These are phyloP conservation scores for Acridotheres tristis DNA, from an alignment of 2,797 vertebrate genomes.

Conservation along the genomic window DNA sequence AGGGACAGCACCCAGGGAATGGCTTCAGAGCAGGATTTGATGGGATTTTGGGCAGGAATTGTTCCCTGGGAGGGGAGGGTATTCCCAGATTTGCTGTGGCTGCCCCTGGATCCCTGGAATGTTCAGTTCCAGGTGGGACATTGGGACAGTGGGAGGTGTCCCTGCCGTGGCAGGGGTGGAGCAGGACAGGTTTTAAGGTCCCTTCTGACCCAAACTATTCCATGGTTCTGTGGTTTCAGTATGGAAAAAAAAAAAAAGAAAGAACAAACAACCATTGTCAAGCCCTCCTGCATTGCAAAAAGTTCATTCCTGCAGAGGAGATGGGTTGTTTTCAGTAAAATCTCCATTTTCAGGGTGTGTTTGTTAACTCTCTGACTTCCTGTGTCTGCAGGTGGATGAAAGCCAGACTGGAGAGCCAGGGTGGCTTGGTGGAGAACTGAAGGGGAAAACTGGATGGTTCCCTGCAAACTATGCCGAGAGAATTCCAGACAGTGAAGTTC, in stretches of 20 bases:
- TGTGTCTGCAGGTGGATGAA: slow-evolving; percentile 88
- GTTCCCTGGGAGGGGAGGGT: too few species aligned
- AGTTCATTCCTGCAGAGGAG: background rate
- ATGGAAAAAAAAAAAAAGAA: fast-evolving
- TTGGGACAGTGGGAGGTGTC: background rate
- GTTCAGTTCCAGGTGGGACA: too few species aligned
- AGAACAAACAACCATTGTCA: background rate
- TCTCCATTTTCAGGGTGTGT: background rate
- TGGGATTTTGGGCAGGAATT: too few species aligned
- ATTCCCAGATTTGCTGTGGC: too few species aligned
- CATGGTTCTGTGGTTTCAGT: background rate
- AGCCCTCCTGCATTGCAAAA: background rate
- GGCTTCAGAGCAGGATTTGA: too few species aligned
- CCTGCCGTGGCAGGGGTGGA: background rate
- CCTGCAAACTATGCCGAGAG: slow-evolving; percentile 97
- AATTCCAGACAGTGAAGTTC: slow-evolving; percentile 89
- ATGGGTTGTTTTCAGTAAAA: background rate
- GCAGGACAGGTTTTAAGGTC: background rate
- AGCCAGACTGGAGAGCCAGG: slow-evolving; percentile 97
- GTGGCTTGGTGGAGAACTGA: slow-evolving; percentile 95
- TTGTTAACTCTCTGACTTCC: slow-evolving; percentile 2
- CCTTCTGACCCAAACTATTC: background rate
- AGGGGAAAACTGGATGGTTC: slow-evolving; percentile 97
- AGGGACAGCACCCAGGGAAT: too few species aligned
- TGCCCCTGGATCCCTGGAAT: too few species aligned